Conservation (phyloP, 2,113 vertebrate species). For the Meles meles region DNA sequence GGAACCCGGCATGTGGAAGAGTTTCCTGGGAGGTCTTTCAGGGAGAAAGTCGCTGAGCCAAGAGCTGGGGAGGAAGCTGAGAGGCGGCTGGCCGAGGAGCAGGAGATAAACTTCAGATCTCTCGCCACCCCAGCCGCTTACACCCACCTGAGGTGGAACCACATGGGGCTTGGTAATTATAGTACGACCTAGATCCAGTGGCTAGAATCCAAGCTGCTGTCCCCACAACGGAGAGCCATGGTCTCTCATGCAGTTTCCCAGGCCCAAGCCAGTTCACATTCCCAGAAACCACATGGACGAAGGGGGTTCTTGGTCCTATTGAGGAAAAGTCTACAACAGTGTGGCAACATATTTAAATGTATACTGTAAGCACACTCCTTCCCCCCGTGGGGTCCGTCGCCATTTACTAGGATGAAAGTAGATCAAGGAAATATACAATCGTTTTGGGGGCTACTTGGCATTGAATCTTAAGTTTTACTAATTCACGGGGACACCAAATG, state of each 20-base stretch:
- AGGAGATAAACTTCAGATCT: not conserved
- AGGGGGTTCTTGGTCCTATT: not conserved
- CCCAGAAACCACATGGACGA: not conserved
- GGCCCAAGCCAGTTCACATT: not conserved
- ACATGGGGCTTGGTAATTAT: not conserved
- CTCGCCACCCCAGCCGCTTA: not conserved
- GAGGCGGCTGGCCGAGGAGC: not conserved
- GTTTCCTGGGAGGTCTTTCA: not conserved
- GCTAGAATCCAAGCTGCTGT: not conserved
- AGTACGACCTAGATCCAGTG: not conserved
- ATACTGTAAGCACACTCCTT: not conserved
- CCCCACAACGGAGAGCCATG: not conserved
- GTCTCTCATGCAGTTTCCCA: not conserved
- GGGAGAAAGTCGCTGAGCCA: not conserved
- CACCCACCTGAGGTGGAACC: not conserved
- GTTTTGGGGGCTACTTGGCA: not conserved
- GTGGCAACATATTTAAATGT: too few relatives aligned
- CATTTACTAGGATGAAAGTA: not conserved
- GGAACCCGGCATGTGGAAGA: not conserved
- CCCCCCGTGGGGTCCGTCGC: not conserved
- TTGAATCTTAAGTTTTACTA: not conserved
- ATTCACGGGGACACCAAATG: not conserved
- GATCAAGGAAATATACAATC: not conserved
- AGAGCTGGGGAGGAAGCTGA: not conserved
- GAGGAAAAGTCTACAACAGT: not conserved